These are phyloP conservation scores for Sialis fuliginosa DNA, from an alignment of 2,888 invertebrate genomes.

Conservation along the genomic window DNA sequence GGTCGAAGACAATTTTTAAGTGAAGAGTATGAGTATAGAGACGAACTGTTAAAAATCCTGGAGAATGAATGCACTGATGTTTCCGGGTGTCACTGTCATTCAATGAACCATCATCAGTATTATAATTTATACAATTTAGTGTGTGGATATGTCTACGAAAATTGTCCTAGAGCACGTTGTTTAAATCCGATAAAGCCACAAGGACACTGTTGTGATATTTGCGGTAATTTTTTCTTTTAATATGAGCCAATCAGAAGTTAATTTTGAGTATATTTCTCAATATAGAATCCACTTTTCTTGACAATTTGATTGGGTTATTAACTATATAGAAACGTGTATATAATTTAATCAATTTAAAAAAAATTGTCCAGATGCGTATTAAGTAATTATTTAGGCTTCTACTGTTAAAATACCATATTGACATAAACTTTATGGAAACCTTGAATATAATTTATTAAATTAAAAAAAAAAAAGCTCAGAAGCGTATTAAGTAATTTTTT, in stretches of 20 bases:
- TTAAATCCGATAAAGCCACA: slow-evolving; percentile 5
- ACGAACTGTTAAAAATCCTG: slow-evolving; percentile 5
- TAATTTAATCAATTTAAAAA: neutral
- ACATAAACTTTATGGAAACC: too few species aligned
- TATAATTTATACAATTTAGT: slow-evolving; percentile 2
- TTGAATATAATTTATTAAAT: too few species aligned
- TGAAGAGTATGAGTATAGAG: slow-evolving; percentile 5
- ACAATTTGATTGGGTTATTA: neutral
- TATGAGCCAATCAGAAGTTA: neutral
- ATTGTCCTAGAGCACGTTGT: slow-evolving; percentile 6
- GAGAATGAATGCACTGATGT: slow-evolving; percentile 2
- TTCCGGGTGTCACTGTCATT: slow-evolving; percentile 7
- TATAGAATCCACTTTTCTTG: neutral
- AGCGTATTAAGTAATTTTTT: too few species aligned
- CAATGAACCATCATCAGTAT: neutral
- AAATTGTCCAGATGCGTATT: neutral
- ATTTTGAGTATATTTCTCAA: neutral
- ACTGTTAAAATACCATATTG: too few species aligned
- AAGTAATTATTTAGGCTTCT: slow-evolving; percentile 5
- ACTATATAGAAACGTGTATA: neutral
- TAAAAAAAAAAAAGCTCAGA: too few species aligned
- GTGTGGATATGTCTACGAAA: slow-evolving; percentile 4
- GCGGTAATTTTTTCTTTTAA: slow-evolving; percentile 5
- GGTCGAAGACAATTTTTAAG: slow-evolving; percentile 6
- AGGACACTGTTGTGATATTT: slow-evolving; percentile 7